phyloP scores from a whole-genome alignment of 2,113 vertebrate species.

The Petaurus breviceps region DNA sequence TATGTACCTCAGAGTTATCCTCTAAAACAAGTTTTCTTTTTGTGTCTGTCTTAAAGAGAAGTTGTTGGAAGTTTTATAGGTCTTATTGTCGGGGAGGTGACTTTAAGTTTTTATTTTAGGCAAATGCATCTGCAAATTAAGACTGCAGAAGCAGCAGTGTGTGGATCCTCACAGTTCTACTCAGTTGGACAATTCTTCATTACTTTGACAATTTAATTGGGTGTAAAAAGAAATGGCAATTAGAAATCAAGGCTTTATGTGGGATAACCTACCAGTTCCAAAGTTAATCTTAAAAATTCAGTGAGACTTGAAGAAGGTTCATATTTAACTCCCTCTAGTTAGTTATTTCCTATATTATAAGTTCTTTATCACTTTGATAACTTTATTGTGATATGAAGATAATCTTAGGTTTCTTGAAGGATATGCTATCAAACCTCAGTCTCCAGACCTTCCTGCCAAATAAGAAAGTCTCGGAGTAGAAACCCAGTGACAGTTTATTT shows the following conservation, averaged over 20 bases:
- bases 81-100: slow-evolving; percentile 43
- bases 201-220: slow-evolving; percentile 69
- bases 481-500: background rate
- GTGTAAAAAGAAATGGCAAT: slow-evolving; percentile 70
- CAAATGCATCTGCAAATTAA: slow-evolving; percentile 53
- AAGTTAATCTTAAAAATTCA: slow-evolving; percentile 45
- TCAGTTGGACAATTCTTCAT: slow-evolving; percentile 67
- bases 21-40: background rate
- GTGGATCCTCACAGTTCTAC: slow-evolving; percentile 59
- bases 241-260: slow-evolving; percentile 71
- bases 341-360: slow-evolving; percentile 37
- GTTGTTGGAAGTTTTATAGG: background rate
- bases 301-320: background rate
- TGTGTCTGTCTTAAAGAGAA: background rate
- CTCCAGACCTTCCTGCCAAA: background rate
- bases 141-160: slow-evolving; percentile 43
- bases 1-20: background rate
- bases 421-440: background rate
- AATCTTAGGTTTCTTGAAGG: background rate
- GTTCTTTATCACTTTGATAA: background rate
- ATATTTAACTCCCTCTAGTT: slow-evolving; percentile 22
- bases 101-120: slow-evolving; percentile 66
- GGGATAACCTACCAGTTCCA: slow-evolving; percentile 58
- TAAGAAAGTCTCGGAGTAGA: background rate
- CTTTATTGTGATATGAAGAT: background rate